Evolutionary conservation across 2,797 vertebrate genomes (phyloP).

Genomic region (Nyctalus aviator): DNA sequence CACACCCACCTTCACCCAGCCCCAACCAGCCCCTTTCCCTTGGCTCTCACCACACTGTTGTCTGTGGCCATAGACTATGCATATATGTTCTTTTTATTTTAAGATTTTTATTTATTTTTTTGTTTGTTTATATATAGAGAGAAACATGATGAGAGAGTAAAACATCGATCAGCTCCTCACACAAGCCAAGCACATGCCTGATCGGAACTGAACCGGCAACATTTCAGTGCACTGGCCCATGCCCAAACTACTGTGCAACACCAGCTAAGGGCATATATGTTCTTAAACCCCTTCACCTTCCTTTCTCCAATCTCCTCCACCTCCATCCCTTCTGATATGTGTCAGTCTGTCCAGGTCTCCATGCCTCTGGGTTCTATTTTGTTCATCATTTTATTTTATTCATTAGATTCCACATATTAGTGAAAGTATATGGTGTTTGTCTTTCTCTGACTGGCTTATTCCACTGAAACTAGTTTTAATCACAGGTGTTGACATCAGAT

Average conservation of each 20-base stretch:
- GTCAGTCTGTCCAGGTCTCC: neutral
- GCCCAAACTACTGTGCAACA: too few relatives aligned
- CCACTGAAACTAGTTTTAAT: neutral
- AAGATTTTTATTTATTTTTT: too few relatives aligned
- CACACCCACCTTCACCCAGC: neutral
- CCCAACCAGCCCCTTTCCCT: neutral
- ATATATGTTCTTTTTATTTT: neutral
- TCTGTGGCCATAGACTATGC: neutral
- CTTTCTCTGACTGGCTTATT: neutral
- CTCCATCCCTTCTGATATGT: neutral
- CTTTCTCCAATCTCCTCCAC: neutral
- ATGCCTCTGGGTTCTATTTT: neutral
- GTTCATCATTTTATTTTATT: neutral
- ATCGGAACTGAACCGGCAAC: too few relatives aligned
- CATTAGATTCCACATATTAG: neutral
- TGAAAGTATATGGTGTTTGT: neutral
- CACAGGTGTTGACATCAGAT: neutral
- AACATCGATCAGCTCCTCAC: too few relatives aligned
- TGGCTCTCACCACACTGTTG: neutral
- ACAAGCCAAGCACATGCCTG: too few relatives aligned
- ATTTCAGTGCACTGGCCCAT: too few relatives aligned
- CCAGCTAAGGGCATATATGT: neutral
- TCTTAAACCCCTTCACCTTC: neutral
- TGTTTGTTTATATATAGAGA: too few relatives aligned
- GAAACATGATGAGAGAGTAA: too few relatives aligned